Evolutionary conservation across 2,113 vertebrate species (phyloP), one percentile per base, ranked within the genome.

Genomic region (Chascanopsetta lugubris): DNA sequence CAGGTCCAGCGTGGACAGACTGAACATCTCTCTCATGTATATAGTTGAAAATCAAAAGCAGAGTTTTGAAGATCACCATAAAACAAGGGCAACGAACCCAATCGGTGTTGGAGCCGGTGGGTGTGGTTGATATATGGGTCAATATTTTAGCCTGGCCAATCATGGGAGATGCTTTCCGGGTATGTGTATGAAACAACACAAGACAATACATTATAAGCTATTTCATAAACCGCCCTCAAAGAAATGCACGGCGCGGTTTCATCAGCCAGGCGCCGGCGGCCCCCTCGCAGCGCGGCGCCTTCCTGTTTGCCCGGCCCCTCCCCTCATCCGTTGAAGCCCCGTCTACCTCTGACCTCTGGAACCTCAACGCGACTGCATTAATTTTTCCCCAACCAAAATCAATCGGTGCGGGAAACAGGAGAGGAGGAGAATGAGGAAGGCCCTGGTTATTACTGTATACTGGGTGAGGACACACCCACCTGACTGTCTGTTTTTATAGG

Each of bases 311-410:
- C 27, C 53, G 56, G 80, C 59, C 43, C 21, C 83, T 71, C 85
- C 89, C 79, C 81, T 90, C 85, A 85, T 90, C 79, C 73, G 67
- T 77, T 63, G 47, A 7, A 72, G 63, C 75, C n/a, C 56, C 43
- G 53, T 85, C 75, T 77, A 61, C 80, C 77, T 83, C 79, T 88
- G 84, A 92, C 90, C 89, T 75, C 79, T 38, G 50, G 72, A 84
- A 82, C 86, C 83, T 85, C 57, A 61, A 53, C 17, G 70, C 40
- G 6, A 72, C 85, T 78, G 79, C 75, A 87, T 87, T 92, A 75
- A 90, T 90, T 88, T 89, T 69, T n/a, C n/a, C 70, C 82, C 45
- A 78, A 83, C 83, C 80, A 90, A 91, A 91, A 90, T 90, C 86
- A 88, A 90, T 92, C 69, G 59, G 69, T 78, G 6, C 45, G 66